These are phyloP conservation scores for Drosophila ananassae DNA, from an alignment of 1,140 invertebrate species.

Conservation along the genomic window DNA sequence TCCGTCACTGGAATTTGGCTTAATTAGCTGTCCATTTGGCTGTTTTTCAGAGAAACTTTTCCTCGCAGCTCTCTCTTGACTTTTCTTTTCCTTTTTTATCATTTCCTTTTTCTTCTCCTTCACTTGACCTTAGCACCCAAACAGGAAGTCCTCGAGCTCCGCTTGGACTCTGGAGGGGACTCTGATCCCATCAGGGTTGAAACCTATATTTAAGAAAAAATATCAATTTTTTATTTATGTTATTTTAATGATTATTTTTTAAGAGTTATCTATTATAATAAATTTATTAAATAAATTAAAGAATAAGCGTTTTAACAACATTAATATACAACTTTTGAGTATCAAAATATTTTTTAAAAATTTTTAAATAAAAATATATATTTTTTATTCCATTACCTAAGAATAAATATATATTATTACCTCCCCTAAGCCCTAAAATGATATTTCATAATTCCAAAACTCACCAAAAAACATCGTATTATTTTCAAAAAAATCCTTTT, in stretches of 20 bases:
- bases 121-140: slow-evolving; percentile 25
- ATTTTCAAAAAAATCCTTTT: background rate
- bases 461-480: background rate
- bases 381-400: no score
- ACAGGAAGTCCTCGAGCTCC: slow-evolving; percentile 26
- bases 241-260: no score
- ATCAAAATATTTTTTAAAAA: no score
- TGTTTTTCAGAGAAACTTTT: background rate
- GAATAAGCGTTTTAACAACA: no score
- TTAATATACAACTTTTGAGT: no score
- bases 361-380: no score
- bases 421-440: no score
- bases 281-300: no score
- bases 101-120: background rate
- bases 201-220: background rate
- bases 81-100: slow-evolving; percentile 2
- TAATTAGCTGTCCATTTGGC: background rate
- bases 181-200: background rate
- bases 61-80: background rate
- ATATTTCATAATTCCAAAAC: background rate
- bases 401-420: no score
- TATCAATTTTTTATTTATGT: no score
- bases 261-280: no score
- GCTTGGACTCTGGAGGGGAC: background rate
- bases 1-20: background rate